Evolutionary conservation across 2,888 invertebrate species (phyloP), one percentile per base, ranked within the genome.

Genomic region (Drosophila barbarae): DNA sequence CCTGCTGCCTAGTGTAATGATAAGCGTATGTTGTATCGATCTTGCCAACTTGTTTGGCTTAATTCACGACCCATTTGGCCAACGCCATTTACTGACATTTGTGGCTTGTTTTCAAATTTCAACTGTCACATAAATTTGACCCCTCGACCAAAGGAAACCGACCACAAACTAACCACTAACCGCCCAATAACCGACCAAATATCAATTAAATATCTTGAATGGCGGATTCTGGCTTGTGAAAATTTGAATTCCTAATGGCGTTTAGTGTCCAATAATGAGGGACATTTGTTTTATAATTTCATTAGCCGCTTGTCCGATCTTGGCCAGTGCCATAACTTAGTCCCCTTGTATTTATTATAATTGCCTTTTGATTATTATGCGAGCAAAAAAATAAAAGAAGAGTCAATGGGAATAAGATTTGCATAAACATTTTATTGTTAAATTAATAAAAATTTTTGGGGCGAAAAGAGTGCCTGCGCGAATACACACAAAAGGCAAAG

Each of bases 351-450:
- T 79, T 80, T 71, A 85, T 72, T 71, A 71, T 83, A 79, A 85
- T 85, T 83, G 84, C 63, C 72, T 74, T 83, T 79, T 69, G 73
- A 77, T 79, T 79, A 79, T 85, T 79, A 71, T 74, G 57, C 70
- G 81, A 72, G 67, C 85, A 76, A 67, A 55, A 76, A 65, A 53
- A 61, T 52, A 35, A 36, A 13, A 13, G 5, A 2, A 41, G 21
- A 39, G 23, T 32, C 58, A 69, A 51, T 30, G 34, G n/a, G 21
- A 13, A 51, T 13, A 5, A 13, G 57, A 81, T 81, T 81, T 72
- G 85, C 81, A 82, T 82, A 82, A 82, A 85, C 81, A 82, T 84
- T 82, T 85, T 84, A 85, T 86, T 76, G 86, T 74, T 76, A 78
- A 83, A 71, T 80, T 80, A 85, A 80, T 80, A 82, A 78, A 76